Evolutionary conservation across 2,888 invertebrate species (phyloP).

Genomic region (Atrina japonica): DNA sequence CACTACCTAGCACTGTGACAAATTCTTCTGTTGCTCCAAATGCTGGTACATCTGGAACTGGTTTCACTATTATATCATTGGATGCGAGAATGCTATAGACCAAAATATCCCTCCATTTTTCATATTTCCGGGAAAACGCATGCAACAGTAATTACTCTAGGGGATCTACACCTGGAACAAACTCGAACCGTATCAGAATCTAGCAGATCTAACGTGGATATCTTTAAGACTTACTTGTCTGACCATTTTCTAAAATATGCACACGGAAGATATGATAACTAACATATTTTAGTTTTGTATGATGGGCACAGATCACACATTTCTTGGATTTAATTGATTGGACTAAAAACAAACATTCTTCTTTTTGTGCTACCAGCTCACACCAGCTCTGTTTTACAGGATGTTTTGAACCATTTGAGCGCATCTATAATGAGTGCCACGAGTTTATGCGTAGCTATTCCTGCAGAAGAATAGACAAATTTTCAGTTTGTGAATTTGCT

Average conservation of each 20-base stretch:
- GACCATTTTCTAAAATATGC: slow-evolving; percentile 7
- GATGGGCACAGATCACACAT: too few relatives aligned
- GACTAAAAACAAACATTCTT: slow-evolving; percentile 27
- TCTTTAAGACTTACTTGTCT: too few relatives aligned
- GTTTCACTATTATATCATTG: slow-evolving; percentile 22
- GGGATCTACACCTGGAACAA: too few relatives aligned
- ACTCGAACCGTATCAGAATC: slow-evolving; percentile 18
- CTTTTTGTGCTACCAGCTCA: slow-evolving; percentile 14
- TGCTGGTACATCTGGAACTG: slow-evolving; percentile 36
- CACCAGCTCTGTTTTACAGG: slow-evolving; percentile 15
- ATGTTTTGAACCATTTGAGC: too few relatives aligned
- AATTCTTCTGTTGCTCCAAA: slow-evolving; percentile 17
- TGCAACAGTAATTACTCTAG: slow-evolving; percentile 21
- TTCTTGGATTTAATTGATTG: too few relatives aligned
- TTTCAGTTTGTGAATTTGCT: slow-evolving; percentile 29
- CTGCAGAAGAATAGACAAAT: slow-evolving; percentile 12
- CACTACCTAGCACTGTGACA: slow-evolving; percentile 35
- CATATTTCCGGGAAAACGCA: slow-evolving; percentile 32
- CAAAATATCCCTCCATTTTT: slow-evolving; percentile 33
- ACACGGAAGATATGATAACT: neutral
- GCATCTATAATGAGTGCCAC: slow-evolving; percentile 28
- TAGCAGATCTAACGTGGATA: slow-evolving; percentile 25
- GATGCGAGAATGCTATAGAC: slow-evolving; percentile 26
- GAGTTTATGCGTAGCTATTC: slow-evolving; percentile 31
- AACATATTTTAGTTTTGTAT: slow-evolving; percentile 17